These are phyloP conservation scores for Falco punctatus DNA, from an alignment of 2,113 vertebrate genomes.

Conservation along the genomic window DNA sequence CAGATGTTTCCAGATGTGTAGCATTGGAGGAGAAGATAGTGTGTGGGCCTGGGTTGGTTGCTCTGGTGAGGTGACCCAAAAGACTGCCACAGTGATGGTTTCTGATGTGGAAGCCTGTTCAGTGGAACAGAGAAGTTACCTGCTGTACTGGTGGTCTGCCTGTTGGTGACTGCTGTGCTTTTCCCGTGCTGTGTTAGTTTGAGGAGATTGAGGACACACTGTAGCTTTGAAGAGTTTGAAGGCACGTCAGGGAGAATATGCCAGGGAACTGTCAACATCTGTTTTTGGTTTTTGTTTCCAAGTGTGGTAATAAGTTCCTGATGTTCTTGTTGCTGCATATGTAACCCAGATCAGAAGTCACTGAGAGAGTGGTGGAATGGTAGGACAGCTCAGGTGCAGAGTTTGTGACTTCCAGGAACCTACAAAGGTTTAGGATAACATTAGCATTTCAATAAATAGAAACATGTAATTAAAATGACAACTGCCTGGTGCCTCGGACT, in stretches of 20 bases:
- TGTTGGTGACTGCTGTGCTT: neutral
- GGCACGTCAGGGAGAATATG: neutral
- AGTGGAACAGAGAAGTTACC: neutral
- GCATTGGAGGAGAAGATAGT: neutral
- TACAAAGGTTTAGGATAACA: neutral
- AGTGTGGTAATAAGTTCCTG: neutral
- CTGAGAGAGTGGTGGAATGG: neutral
- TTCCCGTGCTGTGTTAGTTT: neutral
- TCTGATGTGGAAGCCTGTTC: neutral
- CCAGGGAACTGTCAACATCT: neutral
- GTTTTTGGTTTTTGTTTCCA: neutral
- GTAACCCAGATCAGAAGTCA: neutral
- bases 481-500: neutral
- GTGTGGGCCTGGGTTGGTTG: fast-evolving
- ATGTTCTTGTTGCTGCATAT: neutral
- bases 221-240: neutral
- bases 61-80: neutral
- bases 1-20: neutral
- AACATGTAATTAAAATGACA: neutral
- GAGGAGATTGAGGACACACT: neutral
- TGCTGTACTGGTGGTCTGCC: neutral
- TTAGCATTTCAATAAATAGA: neutral
- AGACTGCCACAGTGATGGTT: neutral
- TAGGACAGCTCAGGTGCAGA: neutral
- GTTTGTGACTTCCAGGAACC: neutral